Percentiles rank a stretch among this genome's conserved stretches.
Evolutionary conservation across 2,113 vertebrate species (phyloP).

Genomic region (Hydrolagus affinis): DNA sequence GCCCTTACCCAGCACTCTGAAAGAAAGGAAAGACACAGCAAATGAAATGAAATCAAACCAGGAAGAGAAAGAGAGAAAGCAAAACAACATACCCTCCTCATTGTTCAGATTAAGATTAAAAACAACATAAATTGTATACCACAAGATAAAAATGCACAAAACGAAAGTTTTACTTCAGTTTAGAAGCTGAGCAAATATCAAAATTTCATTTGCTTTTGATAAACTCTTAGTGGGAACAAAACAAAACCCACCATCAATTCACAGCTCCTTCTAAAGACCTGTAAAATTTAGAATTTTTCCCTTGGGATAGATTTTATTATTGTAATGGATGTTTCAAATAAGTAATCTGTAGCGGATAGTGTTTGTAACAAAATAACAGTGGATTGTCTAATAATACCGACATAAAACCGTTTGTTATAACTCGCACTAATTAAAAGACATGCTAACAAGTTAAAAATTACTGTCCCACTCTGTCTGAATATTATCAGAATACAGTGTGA

Average conservation of each 20-base stretch:
- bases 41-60: constrained; percentile 25
- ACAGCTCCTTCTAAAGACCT: background rate
- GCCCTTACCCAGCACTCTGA: constrained; percentile 70
- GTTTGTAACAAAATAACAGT: background rate
- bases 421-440: background rate
- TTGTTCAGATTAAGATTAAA: constrained; percentile 28
- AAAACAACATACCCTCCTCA: constrained; percentile 1
- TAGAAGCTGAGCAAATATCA: too few relatives aligned
- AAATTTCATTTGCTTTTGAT: too few relatives aligned
- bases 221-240: too few relatives aligned
- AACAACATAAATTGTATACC: constrained; percentile 37
- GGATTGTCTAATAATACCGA: background rate
- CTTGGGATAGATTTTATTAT: background rate
- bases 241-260: too few relatives aligned
- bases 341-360: background rate
- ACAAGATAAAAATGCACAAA: constrained; percentile 36
- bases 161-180: background rate
- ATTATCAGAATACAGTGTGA: background rate
- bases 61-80: constrained; percentile 27
- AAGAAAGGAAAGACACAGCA: constrained; percentile 38
- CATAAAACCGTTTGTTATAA: background rate
- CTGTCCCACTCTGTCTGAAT: background rate
- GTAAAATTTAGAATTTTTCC: background rate
- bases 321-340: background rate
- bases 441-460: background rate